Base-by-base conservation (phyloP, 1,140 invertebrate species). In the Homalodisca vitripennis region DNA sequence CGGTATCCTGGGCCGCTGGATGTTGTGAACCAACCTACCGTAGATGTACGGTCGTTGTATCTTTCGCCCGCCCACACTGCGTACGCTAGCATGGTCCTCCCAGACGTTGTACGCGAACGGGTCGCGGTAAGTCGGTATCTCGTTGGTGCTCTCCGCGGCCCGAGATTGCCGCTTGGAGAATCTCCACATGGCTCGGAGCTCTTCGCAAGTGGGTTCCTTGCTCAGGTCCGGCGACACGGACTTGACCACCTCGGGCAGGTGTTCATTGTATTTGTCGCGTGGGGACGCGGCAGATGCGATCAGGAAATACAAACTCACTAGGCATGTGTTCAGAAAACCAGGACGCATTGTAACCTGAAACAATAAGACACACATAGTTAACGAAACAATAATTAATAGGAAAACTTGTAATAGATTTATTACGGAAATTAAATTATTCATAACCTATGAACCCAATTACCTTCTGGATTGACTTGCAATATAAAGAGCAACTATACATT, bases 101-200 rank as follows among this genome's bases (percentile, higher is more conserved):
- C 91, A 92, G 72, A 92, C 84, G 79, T 92, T 92, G 77, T 90
- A 89, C 51, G 87, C 84, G 75, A 93, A 90, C 0, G 91, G 90
- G 77, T 94, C 91, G 29, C 88, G 84, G 78, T 89, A 91, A 47
- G 88, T 87, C 31, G 89, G 89, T 71, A 93, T 87, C 80, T 93
- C 89, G 79, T 94, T 93, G 70, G 91, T 93, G 46, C 90, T 87
- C 79, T 93, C 91, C 1, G 91, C 89, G 3, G 92, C 90, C 57
- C 92, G 84, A n/a, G 90, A 91, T 80, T 95, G 92, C 66, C 93
- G 81, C 78, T 92, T 93, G 22, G 91, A 94, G 80, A 93, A 92
- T 77, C 92, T 87, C 93, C 93, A 95, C 92, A 95, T 94, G 2
- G 90, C 90, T 62, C 92, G 87, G 31, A 95, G 82, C 79, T 94